These are phyloP conservation scores for Sebastes steindachneri DNA, from an alignment of 2,797 vertebrate species.

Conservation along the genomic window DNA sequence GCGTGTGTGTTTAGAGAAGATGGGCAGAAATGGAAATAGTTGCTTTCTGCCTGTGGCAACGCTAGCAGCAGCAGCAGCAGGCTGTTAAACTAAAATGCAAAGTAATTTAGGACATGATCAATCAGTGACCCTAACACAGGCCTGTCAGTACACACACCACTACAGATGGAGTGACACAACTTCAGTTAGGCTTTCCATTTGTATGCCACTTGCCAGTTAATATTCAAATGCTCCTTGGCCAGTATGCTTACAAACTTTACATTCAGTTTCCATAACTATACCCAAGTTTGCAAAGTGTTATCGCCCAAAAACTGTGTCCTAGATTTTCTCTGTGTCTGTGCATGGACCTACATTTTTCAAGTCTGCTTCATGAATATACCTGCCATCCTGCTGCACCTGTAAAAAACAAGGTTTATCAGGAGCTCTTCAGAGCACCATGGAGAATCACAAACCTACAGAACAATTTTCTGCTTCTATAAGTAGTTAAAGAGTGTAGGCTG, in stretches of 20 bases:
- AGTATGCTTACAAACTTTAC: not conserved
- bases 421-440: not conserved
- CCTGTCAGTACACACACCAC: not conserved
- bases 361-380: not conserved
- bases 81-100: not conserved
- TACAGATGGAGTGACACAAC: not conserved
- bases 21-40: constrained; percentile 16
- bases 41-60: not conserved
- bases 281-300: not conserved
- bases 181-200: not conserved
- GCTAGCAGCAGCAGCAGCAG: not conserved
- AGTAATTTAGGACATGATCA: not conserved
- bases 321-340: not conserved
- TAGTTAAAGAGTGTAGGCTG: not conserved
- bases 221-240: not conserved
- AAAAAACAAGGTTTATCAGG: not conserved
- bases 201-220: not conserved
- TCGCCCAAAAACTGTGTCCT: no score
- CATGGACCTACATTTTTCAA: not conserved
- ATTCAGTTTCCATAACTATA: not conserved
- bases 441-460: not conserved
- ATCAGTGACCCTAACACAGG: constrained; percentile 1
- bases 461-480: not conserved
- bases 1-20: not conserved
- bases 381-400: not conserved